Evolutionary conservation across 1,140 invertebrate species (phyloP), one percentile per base, ranked within the genome.

Genomic region (Drosophila sulfurigaster): DNA sequence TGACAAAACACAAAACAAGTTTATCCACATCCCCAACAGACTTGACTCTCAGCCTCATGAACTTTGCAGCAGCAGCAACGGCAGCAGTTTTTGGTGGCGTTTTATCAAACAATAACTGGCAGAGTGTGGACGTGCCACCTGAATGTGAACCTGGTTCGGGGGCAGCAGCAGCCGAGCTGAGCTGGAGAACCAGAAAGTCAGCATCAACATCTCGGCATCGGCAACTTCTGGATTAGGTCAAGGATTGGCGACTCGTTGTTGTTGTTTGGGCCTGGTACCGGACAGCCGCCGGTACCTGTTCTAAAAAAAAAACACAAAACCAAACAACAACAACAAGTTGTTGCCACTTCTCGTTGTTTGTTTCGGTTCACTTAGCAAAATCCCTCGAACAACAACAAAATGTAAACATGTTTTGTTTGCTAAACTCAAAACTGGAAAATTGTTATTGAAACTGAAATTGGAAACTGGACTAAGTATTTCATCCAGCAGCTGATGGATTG

Each of bases 151-250:
- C 69, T 52, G 69, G 70, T 72, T 35, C 56, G 56, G 68, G 46
- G 60, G 48, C 76, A 79, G 79, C 10, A 20, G 16, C 20, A 25
- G 2, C 52, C 11, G 45, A 48, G 46, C 28, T n/a, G 45, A 45
- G 60, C 51, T 54, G 68, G 49, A 63, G 78, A 75, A 81, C 75
- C 75, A 79, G 72, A 70, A 75, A 75, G 66, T 75, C 72, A 69
- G 72, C 58, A 81, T 73, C 71, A 51, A 28, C 51, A 32, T 54
- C 20, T 25, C 51, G n/a, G 41, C 41, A 43, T n/a, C 54, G n/a
- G 62, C 77, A 79, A 79, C 85, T 89, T 88, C 88, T 82, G 81
- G 81, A 91, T 91, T 91, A 91, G 88, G 88, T 91, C 88, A 91
- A 91, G 88, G 88, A 91, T 91, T 91, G 82, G 81, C 80, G 57